These are phyloP conservation scores for Coenonympha glycerion DNA, from an alignment of 2,888 invertebrate genomes.

Conservation along the genomic window DNA sequence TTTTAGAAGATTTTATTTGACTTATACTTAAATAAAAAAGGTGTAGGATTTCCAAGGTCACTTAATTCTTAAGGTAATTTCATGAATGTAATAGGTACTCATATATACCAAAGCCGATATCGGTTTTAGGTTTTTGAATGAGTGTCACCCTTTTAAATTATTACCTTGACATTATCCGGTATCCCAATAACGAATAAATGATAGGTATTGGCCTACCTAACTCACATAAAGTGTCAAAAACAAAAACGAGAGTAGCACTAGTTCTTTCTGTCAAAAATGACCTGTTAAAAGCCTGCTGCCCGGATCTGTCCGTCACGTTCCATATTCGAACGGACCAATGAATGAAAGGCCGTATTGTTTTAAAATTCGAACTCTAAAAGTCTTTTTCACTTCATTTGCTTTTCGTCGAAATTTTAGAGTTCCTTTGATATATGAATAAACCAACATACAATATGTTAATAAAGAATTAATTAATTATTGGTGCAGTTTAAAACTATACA, in stretches of 20 bases:
- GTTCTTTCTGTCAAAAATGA: constrained; percentile 39
- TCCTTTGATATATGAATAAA: not conserved
- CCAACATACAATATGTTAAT: too few relatives aligned
- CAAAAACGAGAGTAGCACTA: constrained; percentile 29
- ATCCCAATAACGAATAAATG: not conserved
- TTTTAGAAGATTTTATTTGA: too few relatives aligned
- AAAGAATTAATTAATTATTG: too few relatives aligned
- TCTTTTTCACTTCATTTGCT: constrained; percentile 70
- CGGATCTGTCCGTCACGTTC: constrained; percentile 63
- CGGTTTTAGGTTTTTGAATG: not conserved
- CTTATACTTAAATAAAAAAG: too few relatives aligned
- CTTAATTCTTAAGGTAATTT: too few relatives aligned
- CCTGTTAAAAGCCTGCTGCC: constrained; percentile 53
- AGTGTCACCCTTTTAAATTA: constrained; percentile 35
- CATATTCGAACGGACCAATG: constrained; percentile 63
- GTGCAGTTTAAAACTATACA: too few relatives aligned
- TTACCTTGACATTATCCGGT: constrained; percentile 40
- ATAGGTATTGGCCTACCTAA: not conserved
- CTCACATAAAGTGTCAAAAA: too few relatives aligned
- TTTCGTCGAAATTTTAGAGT: constrained; percentile 34
- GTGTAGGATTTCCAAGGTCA: too few relatives aligned
- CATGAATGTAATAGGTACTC: too few relatives aligned
- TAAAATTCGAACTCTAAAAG: constrained; percentile 59
- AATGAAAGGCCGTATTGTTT: constrained; percentile 70
- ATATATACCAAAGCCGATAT: not conserved